A percentile compares a stretch with the other conserved stretches of the same genome.
These are phyloP conservation scores for Penaeus chinensis DNA, from an alignment of 1,140 invertebrate species.

Conservation along the genomic window DNA sequence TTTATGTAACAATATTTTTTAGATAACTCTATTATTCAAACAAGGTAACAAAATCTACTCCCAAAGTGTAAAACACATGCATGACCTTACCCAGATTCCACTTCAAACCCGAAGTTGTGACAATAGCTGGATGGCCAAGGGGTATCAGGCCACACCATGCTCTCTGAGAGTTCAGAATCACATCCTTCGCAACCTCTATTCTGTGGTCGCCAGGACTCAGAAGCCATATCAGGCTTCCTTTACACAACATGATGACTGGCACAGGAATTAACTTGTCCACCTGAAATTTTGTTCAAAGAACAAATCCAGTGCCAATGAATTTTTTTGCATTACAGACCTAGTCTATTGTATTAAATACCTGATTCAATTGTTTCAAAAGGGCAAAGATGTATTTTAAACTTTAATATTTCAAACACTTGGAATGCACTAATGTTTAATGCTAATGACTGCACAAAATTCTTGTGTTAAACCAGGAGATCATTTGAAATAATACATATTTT, in stretches of 20 bases:
- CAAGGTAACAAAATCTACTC: no score
- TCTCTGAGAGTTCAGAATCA: background rate
- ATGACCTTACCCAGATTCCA: slow-evolving; percentile 39
- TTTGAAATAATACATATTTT: no score
- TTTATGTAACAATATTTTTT: no score
- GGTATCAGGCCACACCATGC: slow-evolving; percentile 50
- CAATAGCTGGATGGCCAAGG: slow-evolving; percentile 36
- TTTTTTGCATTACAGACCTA: background rate
- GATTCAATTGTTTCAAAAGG: no score
- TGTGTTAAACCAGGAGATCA: no score
- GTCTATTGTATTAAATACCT: background rate
- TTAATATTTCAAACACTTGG: no score
- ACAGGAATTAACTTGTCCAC: background rate
- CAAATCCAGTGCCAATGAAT: no score
- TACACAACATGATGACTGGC: slow-evolving; percentile 25
- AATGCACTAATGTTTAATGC: no score
- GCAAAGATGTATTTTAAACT: no score
- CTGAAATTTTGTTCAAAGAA: background rate
- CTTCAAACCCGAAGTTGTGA: slow-evolving; percentile 43
- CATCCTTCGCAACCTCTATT: slow-evolving; percentile 20
- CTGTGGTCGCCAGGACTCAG: slow-evolving; percentile 22
- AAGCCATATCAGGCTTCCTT: slow-evolving; percentile 41
- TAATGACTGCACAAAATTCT: no score
- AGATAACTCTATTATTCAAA: no score
- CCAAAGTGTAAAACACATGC: no score